phyloP scores from a whole-genome alignment of 2,888 invertebrate species.

The Nomada fucata region DNA sequence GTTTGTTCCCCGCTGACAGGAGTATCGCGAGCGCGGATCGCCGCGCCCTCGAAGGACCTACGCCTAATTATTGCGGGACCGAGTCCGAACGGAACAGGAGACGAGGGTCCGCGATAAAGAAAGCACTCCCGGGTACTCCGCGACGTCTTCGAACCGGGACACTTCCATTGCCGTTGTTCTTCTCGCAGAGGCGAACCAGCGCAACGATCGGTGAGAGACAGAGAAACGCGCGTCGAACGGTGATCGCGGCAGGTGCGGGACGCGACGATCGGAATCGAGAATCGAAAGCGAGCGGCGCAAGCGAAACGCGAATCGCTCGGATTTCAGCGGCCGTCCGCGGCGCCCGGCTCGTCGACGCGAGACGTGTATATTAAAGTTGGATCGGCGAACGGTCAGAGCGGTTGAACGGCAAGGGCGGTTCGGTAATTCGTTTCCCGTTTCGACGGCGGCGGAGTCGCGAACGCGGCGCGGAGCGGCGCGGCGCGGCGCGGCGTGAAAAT shows the following conservation, averaged over 20 bases:
- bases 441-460: conserved; percentile 23
- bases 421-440: conserved; percentile 66
- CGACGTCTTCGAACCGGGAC: neutral
- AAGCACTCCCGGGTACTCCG: conserved; percentile 25
- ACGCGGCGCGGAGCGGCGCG: conserved; percentile 63
- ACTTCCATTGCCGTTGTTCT: neutral
- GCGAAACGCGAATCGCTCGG: neutral
- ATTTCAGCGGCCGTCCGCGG: no score
- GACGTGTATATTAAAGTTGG: conserved; percentile 26
- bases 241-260: neutral
- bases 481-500: conserved; percentile 68
- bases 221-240: neutral
- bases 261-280: neutral
- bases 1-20: conserved; percentile 64
- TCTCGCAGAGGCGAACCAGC: neutral
- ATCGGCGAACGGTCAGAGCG: conserved; percentile 26
- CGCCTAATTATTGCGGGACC: conserved; percentile 66
- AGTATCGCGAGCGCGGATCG: conserved; percentile 71
- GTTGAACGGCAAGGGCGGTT: conserved; percentile 12
- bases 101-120: conserved; percentile 52
- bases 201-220: neutral
- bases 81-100: conserved; percentile 28
- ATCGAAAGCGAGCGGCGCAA: neutral
- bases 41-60: conserved; percentile 63
- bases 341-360: neutral